Percentiles rank a stretch among this genome's conserved stretches.
phyloP scores from a whole-genome alignment of 2,113 vertebrate species.

The Sinocyclocheilus maitianheensis region DNA sequence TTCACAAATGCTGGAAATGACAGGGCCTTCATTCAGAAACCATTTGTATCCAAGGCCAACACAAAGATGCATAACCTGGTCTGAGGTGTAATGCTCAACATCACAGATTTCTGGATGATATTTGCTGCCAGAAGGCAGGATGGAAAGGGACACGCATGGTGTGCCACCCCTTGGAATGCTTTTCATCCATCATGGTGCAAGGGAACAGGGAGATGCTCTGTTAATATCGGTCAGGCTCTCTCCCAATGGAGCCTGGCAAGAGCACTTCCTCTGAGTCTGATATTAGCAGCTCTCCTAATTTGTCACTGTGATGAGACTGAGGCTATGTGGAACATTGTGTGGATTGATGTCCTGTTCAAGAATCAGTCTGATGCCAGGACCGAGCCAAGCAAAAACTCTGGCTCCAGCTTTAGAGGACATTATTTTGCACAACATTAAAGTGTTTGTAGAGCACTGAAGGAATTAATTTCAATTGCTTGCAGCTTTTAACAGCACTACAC shows the following conservation, averaged over 20 bases:
- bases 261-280: slow-evolving; percentile 34
- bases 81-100: slow-evolving; percentile 15
- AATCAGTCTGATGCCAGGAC: slow-evolving; percentile 25
- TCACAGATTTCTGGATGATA: slow-evolving; percentile 59
- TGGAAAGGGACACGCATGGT: slow-evolving; percentile 55
- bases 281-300: slow-evolving; percentile 38
- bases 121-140: slow-evolving; percentile 66
- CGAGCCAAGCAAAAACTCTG: slow-evolving; percentile 20
- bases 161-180: slow-evolving; percentile 30
- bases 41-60: background rate
- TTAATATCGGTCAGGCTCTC: slow-evolving; percentile 39
- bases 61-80: background rate
- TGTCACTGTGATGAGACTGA: slow-evolving; percentile 39
- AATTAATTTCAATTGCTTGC: slow-evolving; percentile 5
- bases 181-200: slow-evolving; percentile 38
- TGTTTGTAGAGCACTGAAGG: background rate
- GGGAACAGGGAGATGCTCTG: slow-evolving; percentile 29
- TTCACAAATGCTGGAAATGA: background rate
- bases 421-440: background rate
- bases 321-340: slow-evolving; percentile 31
- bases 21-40: background rate
- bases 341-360: slow-evolving; percentile 42
- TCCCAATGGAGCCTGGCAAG: slow-evolving; percentile 27
- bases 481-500: background rate
- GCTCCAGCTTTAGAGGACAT: slow-evolving; percentile 17